A percentile compares a stretch with the other conserved stretches of the same genome.
Conservation (phyloP, 2,113 vertebrate genomes). For the Leucosticte australis region DNA sequence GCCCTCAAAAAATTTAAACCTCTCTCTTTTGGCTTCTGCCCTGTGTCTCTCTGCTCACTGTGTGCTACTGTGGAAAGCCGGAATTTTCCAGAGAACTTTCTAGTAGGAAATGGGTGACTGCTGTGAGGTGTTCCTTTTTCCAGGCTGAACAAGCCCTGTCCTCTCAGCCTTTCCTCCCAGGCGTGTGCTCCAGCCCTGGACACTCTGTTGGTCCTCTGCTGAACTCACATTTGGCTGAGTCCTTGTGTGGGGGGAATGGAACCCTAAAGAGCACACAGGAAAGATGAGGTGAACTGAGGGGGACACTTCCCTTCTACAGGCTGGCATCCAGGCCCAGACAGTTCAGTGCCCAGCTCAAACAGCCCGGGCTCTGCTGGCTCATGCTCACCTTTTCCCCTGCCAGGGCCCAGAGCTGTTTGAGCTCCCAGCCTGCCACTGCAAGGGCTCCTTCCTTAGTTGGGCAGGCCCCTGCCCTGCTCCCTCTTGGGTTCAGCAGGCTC, state of each 20-base stretch:
- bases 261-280: background rate
- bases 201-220: background rate
- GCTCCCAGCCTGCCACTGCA: background rate
- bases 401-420: background rate
- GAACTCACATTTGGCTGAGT: fast-evolving
- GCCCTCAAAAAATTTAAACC: background rate
- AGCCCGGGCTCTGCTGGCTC: background rate
- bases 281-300: background rate
- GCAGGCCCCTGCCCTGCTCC: background rate
- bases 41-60: background rate
- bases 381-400: background rate
- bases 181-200: fast-evolving
- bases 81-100: background rate
- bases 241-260: fast-evolving
- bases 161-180: background rate
- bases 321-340: too few species aligned
- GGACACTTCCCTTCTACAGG: fast-evolving
- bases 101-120: background rate
- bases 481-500: background rate
- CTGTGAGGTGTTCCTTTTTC: background rate
- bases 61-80: background rate
- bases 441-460: background rate
- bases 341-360: background rate
- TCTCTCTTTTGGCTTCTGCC: background rate
- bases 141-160: background rate